phyloP scores from a whole-genome alignment of 2,888 invertebrate genomes.

The Papilio elwesi region DNA sequence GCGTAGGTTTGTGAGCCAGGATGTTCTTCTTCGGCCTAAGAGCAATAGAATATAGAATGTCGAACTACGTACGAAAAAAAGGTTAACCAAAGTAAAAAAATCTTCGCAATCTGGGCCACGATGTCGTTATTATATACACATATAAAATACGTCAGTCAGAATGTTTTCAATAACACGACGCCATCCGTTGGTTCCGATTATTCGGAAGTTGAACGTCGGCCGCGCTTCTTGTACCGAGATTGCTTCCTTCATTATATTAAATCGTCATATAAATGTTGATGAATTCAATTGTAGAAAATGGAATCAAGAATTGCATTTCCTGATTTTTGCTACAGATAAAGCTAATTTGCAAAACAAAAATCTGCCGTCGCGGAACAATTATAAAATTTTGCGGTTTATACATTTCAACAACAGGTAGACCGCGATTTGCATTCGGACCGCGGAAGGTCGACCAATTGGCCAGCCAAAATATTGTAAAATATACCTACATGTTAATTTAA shows the following conservation, averaged over 20 bases:
- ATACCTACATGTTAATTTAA: too few relatives aligned
- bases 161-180: constrained; percentile 17
- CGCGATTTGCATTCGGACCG: too few relatives aligned
- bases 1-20: too few relatives aligned
- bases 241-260: constrained; percentile 25
- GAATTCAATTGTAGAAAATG: constrained; percentile 7
- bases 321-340: background rate
- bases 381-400: too few relatives aligned
- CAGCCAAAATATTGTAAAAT: too few relatives aligned
- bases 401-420: too few relatives aligned
- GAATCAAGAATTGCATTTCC: background rate
- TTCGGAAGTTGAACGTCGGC: constrained; percentile 23
- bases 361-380: too few relatives aligned
- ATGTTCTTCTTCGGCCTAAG: too few relatives aligned
- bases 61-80: too few relatives aligned
- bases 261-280: constrained; percentile 1
- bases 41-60: too few relatives aligned
- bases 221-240: constrained; percentile 13
- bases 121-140: constrained; percentile 7
- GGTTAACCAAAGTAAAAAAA: background rate
- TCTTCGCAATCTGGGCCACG: background rate
- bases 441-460: too few relatives aligned
- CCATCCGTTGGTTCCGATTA: constrained; percentile 28
- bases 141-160: background rate
- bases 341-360: background rate